phyloP scores from a whole-genome alignment of 2,797 vertebrate species.

The Sebastes trivittatus region DNA sequence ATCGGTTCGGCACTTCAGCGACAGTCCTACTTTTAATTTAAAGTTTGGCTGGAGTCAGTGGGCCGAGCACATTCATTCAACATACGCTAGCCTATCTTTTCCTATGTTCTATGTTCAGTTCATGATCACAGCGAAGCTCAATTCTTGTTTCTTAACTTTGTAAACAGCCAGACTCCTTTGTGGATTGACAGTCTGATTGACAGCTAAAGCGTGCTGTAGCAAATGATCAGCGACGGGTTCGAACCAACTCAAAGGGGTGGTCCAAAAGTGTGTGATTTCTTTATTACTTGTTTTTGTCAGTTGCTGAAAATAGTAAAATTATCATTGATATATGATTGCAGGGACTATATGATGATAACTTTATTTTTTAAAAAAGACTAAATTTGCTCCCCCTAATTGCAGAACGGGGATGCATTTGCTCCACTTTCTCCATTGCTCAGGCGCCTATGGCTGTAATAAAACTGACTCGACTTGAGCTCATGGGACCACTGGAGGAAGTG shows the following conservation, averaged over 20 bases:
- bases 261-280: not conserved
- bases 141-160: not conserved
- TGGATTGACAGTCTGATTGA: not conserved
- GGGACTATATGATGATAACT: too few species aligned
- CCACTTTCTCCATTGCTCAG: not conserved
- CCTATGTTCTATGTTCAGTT: not conserved
- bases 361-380: too few species aligned
- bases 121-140: not conserved
- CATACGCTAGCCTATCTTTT: too few species aligned
- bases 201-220: not conserved
- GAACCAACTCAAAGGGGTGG: too few species aligned
- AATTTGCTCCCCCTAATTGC: too few species aligned
- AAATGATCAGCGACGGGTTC: not conserved
- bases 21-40: not conserved
- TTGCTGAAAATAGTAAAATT: not conserved
- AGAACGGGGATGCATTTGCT: not conserved
- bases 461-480: not conserved
- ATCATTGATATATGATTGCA: not conserved
- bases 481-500: constrained; percentile 15
- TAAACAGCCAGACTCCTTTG: not conserved
- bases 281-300: not conserved
- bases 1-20: not conserved
- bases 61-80: too few species aligned
- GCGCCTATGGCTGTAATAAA: not conserved
- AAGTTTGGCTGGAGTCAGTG: not conserved